phyloP scores from a whole-genome alignment of 2,113 vertebrate species.

The Chlorodrepanis virens region DNA sequence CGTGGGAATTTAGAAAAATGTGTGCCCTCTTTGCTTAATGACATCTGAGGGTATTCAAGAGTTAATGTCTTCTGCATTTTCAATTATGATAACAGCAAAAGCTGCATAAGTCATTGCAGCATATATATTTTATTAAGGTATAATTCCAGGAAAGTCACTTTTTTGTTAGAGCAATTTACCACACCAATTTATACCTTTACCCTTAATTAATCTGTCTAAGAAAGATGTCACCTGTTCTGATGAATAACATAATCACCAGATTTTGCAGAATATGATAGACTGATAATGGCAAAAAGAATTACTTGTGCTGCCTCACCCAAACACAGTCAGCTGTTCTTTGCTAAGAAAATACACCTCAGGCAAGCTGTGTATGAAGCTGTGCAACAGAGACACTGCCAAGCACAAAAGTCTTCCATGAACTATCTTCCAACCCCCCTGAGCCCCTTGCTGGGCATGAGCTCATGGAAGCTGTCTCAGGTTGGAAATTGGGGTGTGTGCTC shows the following conservation, averaged over 20 bases:
- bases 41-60: neutral
- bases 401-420: neutral
- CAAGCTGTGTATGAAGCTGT: neutral
- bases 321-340: neutral
- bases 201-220: conserved; percentile 6
- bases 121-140: neutral
- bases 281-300: neutral
- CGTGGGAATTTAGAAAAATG: neutral
- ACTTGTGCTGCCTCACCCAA: neutral
- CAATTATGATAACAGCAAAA: neutral
- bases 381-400: neutral
- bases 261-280: neutral
- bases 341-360: neutral
- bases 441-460: neutral
- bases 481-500: neutral
- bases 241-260: neutral
- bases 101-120: neutral
- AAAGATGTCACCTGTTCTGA: neutral
- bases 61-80: conserved; percentile 18
- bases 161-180: neutral
- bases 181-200: neutral
- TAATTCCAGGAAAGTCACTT: neutral
- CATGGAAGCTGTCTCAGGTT: neutral
- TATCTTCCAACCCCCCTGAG: neutral
- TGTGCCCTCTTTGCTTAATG: neutral